Evolutionary conservation across 2,797 vertebrate genomes (phyloP), one percentile per base, ranked within the genome.

Genomic region (Leptatherina wallacei): DNA sequence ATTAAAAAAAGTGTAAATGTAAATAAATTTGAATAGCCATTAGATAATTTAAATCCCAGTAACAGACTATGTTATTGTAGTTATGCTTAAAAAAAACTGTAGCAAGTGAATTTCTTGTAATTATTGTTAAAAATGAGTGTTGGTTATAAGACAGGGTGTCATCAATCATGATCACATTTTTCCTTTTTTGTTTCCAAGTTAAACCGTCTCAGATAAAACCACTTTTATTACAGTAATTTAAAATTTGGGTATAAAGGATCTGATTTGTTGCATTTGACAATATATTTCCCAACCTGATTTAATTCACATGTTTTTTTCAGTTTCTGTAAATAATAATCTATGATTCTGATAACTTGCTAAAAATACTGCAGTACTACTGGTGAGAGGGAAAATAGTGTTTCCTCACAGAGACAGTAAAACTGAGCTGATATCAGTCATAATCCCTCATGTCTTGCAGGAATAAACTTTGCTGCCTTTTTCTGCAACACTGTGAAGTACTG

Each of bases 291-390:
- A 29, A 2, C 32, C 32, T 36, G 33, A 24, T 52, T 29, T 30
- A 3, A 36, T 29, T 47, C 2, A 47, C 4, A 2, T 20, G 32
- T 51, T 2, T 65, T 22, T 71, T 6, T n/a, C 3, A 33, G 47
- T 82, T 72, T 83, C 65, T 88, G 77, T 89, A 80, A 83, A 86
- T 81, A 75, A 58, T 0, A 64, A 67, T 65, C 20, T 68, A n/a
- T 73, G 20, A 67, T 57, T 70, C 32, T 68, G 55, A 13, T 68
- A 44, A 73, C 44, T 10, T 2, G 6, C 55, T 86, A 67, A 67
- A 65, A 22, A 64, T 72, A 74, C 9, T 65, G 67, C 38, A 65
- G 64, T 40, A 33, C 58, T 56, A 49, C 51, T 33, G 27, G 44
- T 77, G 24, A 47, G 55, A 27, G 29, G 22, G 47, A 63, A 71